A percentile compares a stretch with the other conserved stretches of the same genome.
Conservation (phyloP, 2,113 vertebrate genomes). For the Macrotis lagotis region DNA sequence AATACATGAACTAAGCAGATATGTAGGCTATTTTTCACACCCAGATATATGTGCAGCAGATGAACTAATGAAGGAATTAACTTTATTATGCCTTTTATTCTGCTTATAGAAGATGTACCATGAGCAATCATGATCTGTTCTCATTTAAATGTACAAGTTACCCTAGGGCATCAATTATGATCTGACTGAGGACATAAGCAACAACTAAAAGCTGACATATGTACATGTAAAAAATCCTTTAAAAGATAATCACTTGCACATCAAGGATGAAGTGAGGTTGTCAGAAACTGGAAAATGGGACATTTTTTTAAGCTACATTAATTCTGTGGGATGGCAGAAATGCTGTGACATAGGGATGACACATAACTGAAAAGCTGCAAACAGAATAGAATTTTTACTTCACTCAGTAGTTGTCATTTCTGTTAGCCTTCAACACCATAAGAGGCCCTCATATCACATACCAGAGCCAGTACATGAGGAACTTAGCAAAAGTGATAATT, state of each 20-base stretch:
- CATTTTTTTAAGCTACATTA: constrained; percentile 37
- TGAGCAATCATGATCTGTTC: constrained; percentile 40
- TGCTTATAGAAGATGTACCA: constrained; percentile 39
- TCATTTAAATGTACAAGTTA: constrained; percentile 52
- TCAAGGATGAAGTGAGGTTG: constrained; percentile 55
- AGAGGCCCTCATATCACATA: not conserved
- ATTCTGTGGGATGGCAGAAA: constrained; percentile 61
- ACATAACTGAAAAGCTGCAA: not conserved
- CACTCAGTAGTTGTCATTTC: constrained; percentile 15
- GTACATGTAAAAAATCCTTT: constrained; percentile 40
- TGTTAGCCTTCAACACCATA: not conserved
- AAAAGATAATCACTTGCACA: constrained; percentile 59
- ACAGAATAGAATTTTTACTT: constrained; percentile 16
- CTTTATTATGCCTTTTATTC: constrained; percentile 17
- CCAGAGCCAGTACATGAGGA: not conserved
- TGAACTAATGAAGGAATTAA: constrained; percentile 47
- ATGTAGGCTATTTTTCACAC: constrained; percentile 23
- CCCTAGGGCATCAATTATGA: constrained; percentile 69
- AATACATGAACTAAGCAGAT: constrained; percentile 10
- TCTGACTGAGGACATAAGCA: constrained; percentile 54
- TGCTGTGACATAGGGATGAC: constrained; percentile 38
- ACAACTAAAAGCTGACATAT: constrained; percentile 51
- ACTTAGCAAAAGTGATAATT: not conserved
- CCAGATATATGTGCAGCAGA: constrained; percentile 33
- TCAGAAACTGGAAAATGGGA: constrained; percentile 51